Evolutionary conservation across 2,797 vertebrate species (phyloP).

Genomic region (Sebastes hubbsi): DNA sequence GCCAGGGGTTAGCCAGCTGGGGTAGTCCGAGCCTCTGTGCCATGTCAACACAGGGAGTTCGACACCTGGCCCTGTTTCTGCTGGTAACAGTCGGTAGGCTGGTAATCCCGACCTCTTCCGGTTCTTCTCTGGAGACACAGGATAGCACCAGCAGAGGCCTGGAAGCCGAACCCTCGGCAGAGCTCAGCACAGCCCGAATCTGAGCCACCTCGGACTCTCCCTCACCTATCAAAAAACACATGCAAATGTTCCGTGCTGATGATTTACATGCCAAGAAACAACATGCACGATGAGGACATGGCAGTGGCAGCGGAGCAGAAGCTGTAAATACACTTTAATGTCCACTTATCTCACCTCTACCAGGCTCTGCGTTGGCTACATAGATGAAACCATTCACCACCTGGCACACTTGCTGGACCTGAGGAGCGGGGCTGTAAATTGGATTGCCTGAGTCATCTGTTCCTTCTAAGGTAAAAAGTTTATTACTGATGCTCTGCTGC

Average conservation of each 20-base stretch:
- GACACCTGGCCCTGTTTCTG: constrained; percentile 44
- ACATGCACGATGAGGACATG: neutral
- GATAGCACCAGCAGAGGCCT: constrained; percentile 92
- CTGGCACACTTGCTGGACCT: constrained; percentile 90
- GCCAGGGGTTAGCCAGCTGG: constrained; percentile 87
- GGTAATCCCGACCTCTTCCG: neutral
- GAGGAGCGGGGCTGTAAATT: constrained; percentile 83
- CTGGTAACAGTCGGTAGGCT: neutral
- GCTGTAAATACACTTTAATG: neutral
- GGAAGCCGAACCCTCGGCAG: constrained; percentile 74
- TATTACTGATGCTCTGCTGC: constrained; percentile 83
- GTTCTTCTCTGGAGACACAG: constrained; percentile 83
- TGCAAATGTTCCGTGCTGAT: neutral
- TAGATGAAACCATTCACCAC: constrained; percentile 94
- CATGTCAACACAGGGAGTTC: constrained; percentile 88
- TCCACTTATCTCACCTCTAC: constrained; percentile 78
- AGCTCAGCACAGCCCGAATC: constrained; percentile 87
- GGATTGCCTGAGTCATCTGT: constrained; percentile 71
- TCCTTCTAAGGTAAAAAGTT: constrained; percentile 86
- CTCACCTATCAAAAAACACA: constrained; percentile 64
- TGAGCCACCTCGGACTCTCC: constrained; percentile 84
- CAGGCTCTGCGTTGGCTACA: constrained; percentile 90
- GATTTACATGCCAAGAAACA: neutral
- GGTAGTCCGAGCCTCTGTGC: constrained; percentile 88
- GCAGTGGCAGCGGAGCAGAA: neutral